Evolutionary conservation across 2,113 vertebrate species (phyloP), one percentile per base, ranked within the genome.

Genomic region (Leuciscus idus): DNA sequence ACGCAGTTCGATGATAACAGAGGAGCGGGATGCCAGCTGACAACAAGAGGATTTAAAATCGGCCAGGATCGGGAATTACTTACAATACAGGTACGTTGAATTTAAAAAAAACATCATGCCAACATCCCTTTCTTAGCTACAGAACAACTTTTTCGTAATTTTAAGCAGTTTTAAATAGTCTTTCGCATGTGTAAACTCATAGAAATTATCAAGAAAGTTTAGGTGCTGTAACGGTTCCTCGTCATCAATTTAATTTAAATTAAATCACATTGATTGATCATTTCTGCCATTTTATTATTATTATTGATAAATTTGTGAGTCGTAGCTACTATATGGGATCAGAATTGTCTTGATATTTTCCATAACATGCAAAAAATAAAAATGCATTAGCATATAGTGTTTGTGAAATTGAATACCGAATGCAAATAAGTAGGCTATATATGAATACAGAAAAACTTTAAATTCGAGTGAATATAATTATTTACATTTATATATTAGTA

Each of bases 41-140:
- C 62, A 81, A 12, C 59, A 30, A 30, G 80, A 70, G 68, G 33
- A 21, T 43, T 57, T 57, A 43, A 55, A 23, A 48, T 83, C 81
- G 43, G 19, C 7, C 64, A 6, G 17, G 28, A 61, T 59, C 30
- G 4, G 61, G 26, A 50, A 36, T 43, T 39, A 43, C 19, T 50
- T 52, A 3, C 9, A 23, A 7, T 36, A 52, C 61, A 82, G 81
- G 81, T 82, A 52, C 4, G 64, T 70, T 28, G 1, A 17, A 39
- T 30, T 66, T 30, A 26, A 26, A 26, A 46, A 4, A 64, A 17
- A 26, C 4, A 2, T 19, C 6, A 2, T 64, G 33, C 39, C 5
- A 59, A 7, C 5, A 30, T 15, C 9, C 0, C 21, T 43, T 66
- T 81, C n/a, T 81, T 64, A 13, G n/a, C 46, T 48, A 39, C 10